These are phyloP conservation scores for Crocuta crocuta DNA, from an alignment of 2,113 vertebrate genomes.

Conservation along the genomic window DNA sequence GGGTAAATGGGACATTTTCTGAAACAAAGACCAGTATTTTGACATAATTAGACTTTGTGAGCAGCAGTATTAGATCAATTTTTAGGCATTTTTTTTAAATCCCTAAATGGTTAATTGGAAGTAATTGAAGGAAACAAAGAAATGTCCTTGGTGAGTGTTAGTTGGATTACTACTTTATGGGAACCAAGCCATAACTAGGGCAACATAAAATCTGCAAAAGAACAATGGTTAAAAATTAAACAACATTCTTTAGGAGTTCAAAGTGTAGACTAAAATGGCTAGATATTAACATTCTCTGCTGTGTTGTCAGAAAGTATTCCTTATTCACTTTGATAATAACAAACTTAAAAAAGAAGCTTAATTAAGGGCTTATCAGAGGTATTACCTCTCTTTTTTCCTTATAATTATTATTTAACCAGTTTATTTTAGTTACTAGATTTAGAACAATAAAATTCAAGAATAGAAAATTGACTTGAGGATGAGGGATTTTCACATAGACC, in stretches of 20 bases:
- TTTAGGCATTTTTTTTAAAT: background rate
- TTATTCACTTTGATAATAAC: background rate
- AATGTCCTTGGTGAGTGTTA: background rate
- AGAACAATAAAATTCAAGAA: background rate
- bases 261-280: background rate
- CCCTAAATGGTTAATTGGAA: constrained; percentile 48
- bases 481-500: background rate
- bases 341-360: background rate
- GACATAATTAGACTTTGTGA: background rate
- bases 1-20: background rate
- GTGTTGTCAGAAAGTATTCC: background rate
- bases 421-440: background rate
- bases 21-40: constrained; percentile 37
- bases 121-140: constrained; percentile 37
- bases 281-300: background rate
- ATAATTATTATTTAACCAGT: background rate
- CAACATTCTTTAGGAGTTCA: background rate
- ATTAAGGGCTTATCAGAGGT: background rate
- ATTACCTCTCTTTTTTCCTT: background rate
- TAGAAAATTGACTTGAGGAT: background rate
- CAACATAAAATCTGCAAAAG: background rate
- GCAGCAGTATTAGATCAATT: background rate
- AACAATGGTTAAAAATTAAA: background rate
- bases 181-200: background rate
- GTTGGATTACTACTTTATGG: background rate